Evolutionary conservation across 2,888 invertebrate genomes (phyloP).

Genomic region (Euzophera pinguis): DNA sequence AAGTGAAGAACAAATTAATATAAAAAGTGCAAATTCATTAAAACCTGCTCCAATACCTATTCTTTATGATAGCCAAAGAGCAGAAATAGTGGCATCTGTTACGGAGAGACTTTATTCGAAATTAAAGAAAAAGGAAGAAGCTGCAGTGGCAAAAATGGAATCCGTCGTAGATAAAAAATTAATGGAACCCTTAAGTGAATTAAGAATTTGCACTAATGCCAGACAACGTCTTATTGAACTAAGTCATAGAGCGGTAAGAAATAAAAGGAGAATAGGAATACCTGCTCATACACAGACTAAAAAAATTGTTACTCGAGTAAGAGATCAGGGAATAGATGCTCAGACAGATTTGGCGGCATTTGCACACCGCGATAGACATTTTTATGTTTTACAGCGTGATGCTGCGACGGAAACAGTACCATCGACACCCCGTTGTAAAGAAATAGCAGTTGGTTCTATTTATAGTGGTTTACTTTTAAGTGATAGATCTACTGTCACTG

Average conservation of each 20-base stretch:
- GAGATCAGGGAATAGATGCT: constrained; percentile 78
- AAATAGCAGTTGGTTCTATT: constrained; percentile 60
- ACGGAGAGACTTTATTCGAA: constrained; percentile 83
- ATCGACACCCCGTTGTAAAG: constrained; percentile 70
- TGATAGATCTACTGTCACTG: constrained; percentile 57
- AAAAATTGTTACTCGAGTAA: constrained; percentile 70
- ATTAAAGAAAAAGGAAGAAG: constrained; percentile 76
- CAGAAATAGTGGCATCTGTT: constrained; percentile 85
- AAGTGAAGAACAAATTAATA: constrained; percentile 36
- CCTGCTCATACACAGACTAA: constrained; percentile 81
- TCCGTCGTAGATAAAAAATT: constrained; percentile 60
- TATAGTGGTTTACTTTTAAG: constrained; percentile 46
- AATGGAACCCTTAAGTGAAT: constrained; percentile 70
- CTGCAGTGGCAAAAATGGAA: constrained; percentile 58
- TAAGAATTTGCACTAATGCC: constrained; percentile 80
- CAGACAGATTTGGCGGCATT: constrained; percentile 74
- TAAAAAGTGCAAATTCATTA: constrained; percentile 26
- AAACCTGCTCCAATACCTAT: constrained; percentile 49
- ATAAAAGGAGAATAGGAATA: constrained; percentile 70
- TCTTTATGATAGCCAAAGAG: constrained; percentile 74
- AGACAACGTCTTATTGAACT: constrained; percentile 79
- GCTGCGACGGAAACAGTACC: constrained; percentile 62
- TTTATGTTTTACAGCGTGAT: constrained; percentile 48
- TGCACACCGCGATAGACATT: constrained; percentile 46
- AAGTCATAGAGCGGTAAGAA: constrained; percentile 78